Evolutionary conservation across 2,113 vertebrate genomes (phyloP), one percentile per base, ranked within the genome.

Genomic region (Verasper variegatus): DNA sequence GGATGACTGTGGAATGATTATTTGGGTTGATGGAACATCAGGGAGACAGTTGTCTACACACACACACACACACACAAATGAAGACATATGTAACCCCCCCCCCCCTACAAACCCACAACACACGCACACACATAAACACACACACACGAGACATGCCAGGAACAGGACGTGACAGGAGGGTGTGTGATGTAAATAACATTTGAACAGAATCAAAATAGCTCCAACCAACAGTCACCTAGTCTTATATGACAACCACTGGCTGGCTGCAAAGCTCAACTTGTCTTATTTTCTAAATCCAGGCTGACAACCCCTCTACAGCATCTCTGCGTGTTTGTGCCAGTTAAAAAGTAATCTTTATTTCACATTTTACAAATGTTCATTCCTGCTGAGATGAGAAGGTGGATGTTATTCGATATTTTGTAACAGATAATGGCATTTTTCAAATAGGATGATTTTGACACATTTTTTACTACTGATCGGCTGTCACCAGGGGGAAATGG

Each of bases 141-240:
- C 47, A 64, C 45, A 69, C 52, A 31, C 0, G 0, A 77, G 68
- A 75, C 62, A 60, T 72, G 68, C 62, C 59, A 72, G 52, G 71
- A 76, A 83, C 69, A 75, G 59, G 56, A 68, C 64, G 51, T 85
- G 88, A 87, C 85, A 83, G 79, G 77, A 74, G 83, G 70, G 83
- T 80, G 88, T 84, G 81, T 92, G 86, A 93, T 81, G 86, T 65
- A 83, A 87, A 91, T 81, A 83, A 66, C 83, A 86, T 88, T 84
- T 87, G 86, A 91, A 70, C 76, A 59, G 83, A 86, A 84, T 90
- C 88, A 84, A 76, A 91, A 89, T 74, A 88, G 74, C 78, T 88
- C 45, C 66, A 71, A 56, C 56, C 58, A 82, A 87, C 73, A 82
- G 74, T 78, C 81, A 85, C 80, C 81, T 73, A 79, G 60, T 92